phyloP scores from a whole-genome alignment of 2,797 vertebrate species.

The Rhynchotus rufescens region DNA sequence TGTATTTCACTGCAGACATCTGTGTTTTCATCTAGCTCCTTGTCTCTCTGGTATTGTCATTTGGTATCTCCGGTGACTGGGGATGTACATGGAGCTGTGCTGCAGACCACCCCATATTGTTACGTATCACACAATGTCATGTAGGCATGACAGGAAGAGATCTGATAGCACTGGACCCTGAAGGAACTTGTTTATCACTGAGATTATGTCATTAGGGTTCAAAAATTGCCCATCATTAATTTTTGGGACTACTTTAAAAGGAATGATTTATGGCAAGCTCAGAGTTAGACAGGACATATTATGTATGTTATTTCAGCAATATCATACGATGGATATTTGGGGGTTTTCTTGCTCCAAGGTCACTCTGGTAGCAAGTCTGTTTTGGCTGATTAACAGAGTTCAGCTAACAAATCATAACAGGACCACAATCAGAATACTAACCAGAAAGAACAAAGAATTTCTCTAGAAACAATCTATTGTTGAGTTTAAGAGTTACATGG shows the following conservation, averaged over 20 bases:
- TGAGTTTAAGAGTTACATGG: not conserved
- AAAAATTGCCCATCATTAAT: conserved; percentile 12
- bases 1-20: not conserved
- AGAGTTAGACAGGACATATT: not conserved
- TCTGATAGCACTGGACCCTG: not conserved
- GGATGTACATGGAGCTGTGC: not conserved
- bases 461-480: not conserved
- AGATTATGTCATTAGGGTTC: not conserved
- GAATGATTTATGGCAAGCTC: conserved; percentile 34
- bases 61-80: not conserved
- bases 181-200: conserved; percentile 7
- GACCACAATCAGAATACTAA: not conserved
- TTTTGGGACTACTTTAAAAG: conserved; percentile 20
- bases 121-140: not conserved
- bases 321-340: conserved; percentile 8
- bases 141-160: not conserved
- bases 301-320: conserved; percentile 9
- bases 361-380: not conserved
- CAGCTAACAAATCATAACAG: conserved; percentile 24
- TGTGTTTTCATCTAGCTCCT: not conserved
- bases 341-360: conserved; percentile 35
- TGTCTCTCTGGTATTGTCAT: not conserved
- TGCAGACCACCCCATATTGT: not conserved
- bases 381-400: not conserved
- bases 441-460: not conserved